Conservation (phyloP, 2,797 vertebrate species). For the Agapornis canus region DNA sequence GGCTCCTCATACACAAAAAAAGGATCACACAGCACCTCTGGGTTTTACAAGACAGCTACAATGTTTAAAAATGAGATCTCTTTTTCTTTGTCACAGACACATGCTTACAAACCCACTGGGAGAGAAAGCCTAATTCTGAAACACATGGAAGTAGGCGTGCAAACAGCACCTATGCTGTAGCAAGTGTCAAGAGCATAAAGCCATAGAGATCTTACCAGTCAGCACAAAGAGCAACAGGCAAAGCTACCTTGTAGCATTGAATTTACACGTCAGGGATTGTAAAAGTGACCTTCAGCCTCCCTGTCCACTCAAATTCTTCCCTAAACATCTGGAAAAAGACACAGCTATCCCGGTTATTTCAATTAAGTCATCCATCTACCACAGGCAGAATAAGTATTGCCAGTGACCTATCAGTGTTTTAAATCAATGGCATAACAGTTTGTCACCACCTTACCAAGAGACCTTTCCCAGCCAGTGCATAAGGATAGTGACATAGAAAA, state of each 20-base stretch:
- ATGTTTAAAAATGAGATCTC: neutral
- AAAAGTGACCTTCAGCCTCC: neutral
- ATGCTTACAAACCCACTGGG: neutral
- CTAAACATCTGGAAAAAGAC: neutral
- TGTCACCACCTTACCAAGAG: neutral
- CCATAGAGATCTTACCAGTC: neutral
- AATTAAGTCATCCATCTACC: accelerated
- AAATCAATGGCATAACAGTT: neutral
- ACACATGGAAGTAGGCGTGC: accelerated
- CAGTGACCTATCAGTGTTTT: neutral
- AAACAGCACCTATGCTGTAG: neutral
- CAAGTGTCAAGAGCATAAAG: neutral
- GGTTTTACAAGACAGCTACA: neutral
- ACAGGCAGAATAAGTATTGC: neutral
- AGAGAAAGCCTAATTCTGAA: neutral
- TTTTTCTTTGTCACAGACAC: neutral
- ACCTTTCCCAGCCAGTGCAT: neutral
- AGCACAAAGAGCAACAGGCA: neutral
- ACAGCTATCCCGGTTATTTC: neutral
- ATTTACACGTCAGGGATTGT: neutral
- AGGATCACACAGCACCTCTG: neutral
- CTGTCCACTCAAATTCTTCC: neutral
- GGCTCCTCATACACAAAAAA: neutral
- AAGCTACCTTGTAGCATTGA: accelerated
- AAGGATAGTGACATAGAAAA: neutral